Base-by-base conservation (phyloP, 2,113 vertebrate genomes). In the Phasianus colchicus region DNA sequence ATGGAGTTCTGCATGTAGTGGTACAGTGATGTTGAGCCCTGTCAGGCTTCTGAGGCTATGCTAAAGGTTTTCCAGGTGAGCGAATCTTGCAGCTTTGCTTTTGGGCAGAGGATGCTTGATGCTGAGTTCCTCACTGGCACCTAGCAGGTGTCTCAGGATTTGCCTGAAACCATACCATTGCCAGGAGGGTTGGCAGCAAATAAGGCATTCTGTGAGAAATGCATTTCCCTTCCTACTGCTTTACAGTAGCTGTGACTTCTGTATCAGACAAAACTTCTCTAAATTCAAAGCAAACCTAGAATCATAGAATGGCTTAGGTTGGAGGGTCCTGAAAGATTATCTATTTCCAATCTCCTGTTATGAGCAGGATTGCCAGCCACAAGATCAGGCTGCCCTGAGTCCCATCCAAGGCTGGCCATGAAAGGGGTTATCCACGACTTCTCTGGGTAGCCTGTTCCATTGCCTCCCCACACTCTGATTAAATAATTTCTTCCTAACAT, bases 41-140 rank as follows among this genome's bases (percentile, higher is more conserved):
- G 2, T 12, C 21, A 18, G 30, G 42, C 63, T n/a, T n/a, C 52
- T 38, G 1, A 8, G 11, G 57, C 22, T 4, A 0, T 11, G 32
- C 27, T 9, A 3, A 12, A 15, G 65, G 22, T 10, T 94, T 85
- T 55, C 43, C 64, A 60, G 43, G 58, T 30, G 66, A 21, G 43
- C 9, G 24, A 11, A 11, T 27, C 38, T 45, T 14, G 16, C 17
- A 3, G 4, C 3, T 40, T 47, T n/a, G 27, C 27, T 50, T 61
- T 45, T 77, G 40, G 58, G 65, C 45, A 24, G 38, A 19, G 40
- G 54, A 8, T 22, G 11, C 17, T 50, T 10, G 47, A 24, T 48
- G 24, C 8, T 42, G 54, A 65, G 69, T 20, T 34, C 66, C 52
- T 54, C 8, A 54, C 2, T 58, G 15, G 4, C 64, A 2, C 13